These are phyloP conservation scores for Oppia nitens DNA, from an alignment of 1,140 invertebrate genomes.

Conservation along the genomic window DNA sequence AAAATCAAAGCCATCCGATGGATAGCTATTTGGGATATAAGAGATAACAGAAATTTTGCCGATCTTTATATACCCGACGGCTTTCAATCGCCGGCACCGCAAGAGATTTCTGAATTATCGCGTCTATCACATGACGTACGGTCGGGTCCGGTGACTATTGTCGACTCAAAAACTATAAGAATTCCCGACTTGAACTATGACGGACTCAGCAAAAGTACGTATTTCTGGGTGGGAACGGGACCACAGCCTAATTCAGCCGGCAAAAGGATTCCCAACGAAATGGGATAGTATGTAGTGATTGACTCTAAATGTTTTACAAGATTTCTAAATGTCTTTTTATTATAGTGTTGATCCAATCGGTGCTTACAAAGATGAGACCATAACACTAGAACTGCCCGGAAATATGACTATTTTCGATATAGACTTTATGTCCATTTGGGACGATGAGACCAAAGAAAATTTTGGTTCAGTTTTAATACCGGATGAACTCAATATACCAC, in stretches of 20 bases:
- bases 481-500: conserved; percentile 69
- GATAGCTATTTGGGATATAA: conserved; percentile 74
- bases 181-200: conserved; percentile 84
- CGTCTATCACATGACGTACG: conserved; percentile 62
- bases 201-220: conserved; percentile 50
- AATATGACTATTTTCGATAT: conserved; percentile 74
- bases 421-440: conserved; percentile 75
- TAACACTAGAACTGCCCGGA: conserved; percentile 62
- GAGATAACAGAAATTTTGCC: conserved; percentile 58
- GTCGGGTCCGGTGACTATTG: conserved; percentile 72
- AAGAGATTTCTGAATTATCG: conserved; percentile 49
- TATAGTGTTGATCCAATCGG: conserved; percentile 51
- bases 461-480: conserved; percentile 78
- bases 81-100: conserved; percentile 63
- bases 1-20: conserved; percentile 65
- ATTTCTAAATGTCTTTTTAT: neutral
- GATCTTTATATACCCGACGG: conserved; percentile 79
- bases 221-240: conserved; percentile 81
- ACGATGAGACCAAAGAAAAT: conserved; percentile 57
- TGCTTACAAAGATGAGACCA: conserved; percentile 72
- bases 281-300: conserved; percentile 39
- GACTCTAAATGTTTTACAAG: neutral
- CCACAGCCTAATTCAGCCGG: conserved; percentile 59
- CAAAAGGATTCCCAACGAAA: conserved; percentile 66
- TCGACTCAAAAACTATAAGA: conserved; percentile 79